A percentile compares a stretch with the other conserved stretches of the same genome.
phyloP scores from a whole-genome alignment of 92 coral and sea anemone genomes.

The Nematostella vectensis region DNA sequence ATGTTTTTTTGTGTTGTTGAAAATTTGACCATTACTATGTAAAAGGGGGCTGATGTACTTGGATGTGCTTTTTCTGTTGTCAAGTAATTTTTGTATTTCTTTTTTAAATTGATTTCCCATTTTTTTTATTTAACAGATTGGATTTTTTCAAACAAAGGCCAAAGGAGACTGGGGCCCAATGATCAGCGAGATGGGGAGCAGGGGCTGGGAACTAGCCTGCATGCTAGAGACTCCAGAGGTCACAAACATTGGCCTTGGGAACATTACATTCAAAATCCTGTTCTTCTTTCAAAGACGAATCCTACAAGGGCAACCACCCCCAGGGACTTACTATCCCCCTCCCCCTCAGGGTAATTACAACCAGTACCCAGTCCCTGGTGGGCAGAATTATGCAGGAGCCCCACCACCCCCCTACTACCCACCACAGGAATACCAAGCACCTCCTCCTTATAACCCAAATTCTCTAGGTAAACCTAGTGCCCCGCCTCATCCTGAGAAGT shows the following conservation, averaged over 20 bases:
- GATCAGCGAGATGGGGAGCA: slow-evolving; percentile 90
- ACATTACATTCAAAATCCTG: slow-evolving; percentile 75
- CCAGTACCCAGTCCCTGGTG: slow-evolving; percentile 22
- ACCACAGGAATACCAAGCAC: slow-evolving; percentile 29
- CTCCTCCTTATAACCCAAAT: slow-evolving; percentile 57
- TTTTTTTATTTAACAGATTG: slow-evolving; percentile 41
- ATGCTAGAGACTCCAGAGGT: slow-evolving; percentile 98
- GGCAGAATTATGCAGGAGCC: slow-evolving; percentile 34
- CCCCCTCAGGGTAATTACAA: slow-evolving; percentile 29
- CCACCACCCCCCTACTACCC: slow-evolving; percentile 44
- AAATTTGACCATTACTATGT: neutral
- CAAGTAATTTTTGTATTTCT: no score
- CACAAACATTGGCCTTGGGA: slow-evolving; percentile 82
- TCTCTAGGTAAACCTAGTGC: slow-evolving; percentile 68
- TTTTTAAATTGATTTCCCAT: neutral
- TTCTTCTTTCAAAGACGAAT: slow-evolving; percentile 92
- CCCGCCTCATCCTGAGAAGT: slow-evolving; percentile 56
- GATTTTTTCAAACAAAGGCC: slow-evolving; percentile 92
- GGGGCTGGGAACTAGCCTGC: slow-evolving; percentile 98
- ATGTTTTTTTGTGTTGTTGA: no score
- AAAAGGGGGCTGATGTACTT: neutral
- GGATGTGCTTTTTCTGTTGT: neutral
- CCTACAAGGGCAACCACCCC: slow-evolving; percentile 44
- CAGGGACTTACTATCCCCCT: slow-evolving; percentile 24
- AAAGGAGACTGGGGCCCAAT: slow-evolving; percentile 99